Evolutionary conservation across 2,797 vertebrate genomes (phyloP).

Genomic region (Uromys caudimaculatus): DNA sequence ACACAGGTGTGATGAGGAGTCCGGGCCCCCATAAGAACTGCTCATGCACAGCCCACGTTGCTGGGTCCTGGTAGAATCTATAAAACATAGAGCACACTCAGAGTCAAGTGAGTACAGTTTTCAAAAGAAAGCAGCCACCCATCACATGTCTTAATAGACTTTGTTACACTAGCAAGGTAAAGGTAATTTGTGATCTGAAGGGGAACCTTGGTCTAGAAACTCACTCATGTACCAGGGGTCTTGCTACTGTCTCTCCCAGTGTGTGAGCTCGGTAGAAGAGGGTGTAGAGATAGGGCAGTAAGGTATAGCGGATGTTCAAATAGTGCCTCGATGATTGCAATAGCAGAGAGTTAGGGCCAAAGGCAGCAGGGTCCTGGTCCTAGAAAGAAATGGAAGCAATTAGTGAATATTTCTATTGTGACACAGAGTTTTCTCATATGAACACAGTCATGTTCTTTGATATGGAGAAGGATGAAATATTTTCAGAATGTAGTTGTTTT

Average conservation of each 20-base stretch:
- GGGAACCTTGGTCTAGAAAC: slow-evolving; percentile 78
- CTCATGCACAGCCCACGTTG: slow-evolving; percentile 91
- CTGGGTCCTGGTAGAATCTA: slow-evolving; percentile 93
- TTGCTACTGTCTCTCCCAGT: slow-evolving; percentile 92
- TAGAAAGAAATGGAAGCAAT: slow-evolving; percentile 78
- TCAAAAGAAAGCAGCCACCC: not conserved
- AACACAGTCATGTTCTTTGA: not conserved
- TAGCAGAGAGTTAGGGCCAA: slow-evolving; percentile 89
- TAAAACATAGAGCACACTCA: not conserved
- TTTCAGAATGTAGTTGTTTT: not conserved
- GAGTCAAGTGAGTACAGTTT: not conserved
- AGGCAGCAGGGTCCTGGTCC: slow-evolving; percentile 95
- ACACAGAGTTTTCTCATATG: not conserved
- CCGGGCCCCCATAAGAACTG: slow-evolving; percentile 98
- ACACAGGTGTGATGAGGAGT: slow-evolving; percentile 95
- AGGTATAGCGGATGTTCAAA: slow-evolving; percentile 94
- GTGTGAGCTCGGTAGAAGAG: slow-evolving; percentile 95
- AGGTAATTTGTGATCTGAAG: not conserved
- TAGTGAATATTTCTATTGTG: not conserved
- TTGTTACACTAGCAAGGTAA: not conserved
- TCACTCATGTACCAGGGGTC: slow-evolving; percentile 96
- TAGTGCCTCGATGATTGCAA: slow-evolving; percentile 92
- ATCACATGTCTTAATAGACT: not conserved
- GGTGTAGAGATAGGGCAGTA: slow-evolving; percentile 97
- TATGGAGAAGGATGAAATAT: not conserved